Evolutionary conservation across 2,797 vertebrate genomes (phyloP).

Genomic region (Tragelaphus eurycerus): DNA sequence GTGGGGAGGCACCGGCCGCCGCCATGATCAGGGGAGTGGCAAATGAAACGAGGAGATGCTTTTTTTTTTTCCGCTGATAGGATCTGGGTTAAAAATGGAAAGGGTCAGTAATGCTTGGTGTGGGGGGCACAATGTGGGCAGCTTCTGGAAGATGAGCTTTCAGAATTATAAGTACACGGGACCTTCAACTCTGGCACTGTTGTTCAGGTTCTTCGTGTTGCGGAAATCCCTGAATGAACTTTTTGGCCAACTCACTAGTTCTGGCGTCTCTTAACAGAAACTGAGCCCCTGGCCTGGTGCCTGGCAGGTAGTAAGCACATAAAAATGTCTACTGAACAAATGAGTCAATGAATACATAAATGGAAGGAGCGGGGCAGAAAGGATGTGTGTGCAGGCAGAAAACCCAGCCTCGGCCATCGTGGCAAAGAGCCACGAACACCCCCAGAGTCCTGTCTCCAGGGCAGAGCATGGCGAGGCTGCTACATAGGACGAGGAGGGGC

Average conservation of each 20-base stretch:
- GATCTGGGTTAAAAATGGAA: neutral
- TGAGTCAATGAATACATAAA: neutral
- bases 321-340: neutral
- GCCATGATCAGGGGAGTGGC: neutral
- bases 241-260: neutral
- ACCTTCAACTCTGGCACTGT: no score
- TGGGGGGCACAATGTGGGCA: neutral
- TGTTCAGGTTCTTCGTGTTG: neutral
- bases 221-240: neutral
- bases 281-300: neutral
- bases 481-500: no score
- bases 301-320: neutral
- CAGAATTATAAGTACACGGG: rapidly evolving
- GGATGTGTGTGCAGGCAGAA: neutral
- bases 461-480: neutral
- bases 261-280: neutral
- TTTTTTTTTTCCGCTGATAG: neutral
- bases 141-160: neutral
- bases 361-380: neutral
- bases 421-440: no score
- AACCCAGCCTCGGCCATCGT: neutral
- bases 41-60: neutral
- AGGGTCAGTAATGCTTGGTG: neutral
- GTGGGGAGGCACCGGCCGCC: rapidly evolving
- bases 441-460: neutral